Conservation (phyloP, 2,797 vertebrate genomes). For the Gymnoscopelus microlampas region DNA sequence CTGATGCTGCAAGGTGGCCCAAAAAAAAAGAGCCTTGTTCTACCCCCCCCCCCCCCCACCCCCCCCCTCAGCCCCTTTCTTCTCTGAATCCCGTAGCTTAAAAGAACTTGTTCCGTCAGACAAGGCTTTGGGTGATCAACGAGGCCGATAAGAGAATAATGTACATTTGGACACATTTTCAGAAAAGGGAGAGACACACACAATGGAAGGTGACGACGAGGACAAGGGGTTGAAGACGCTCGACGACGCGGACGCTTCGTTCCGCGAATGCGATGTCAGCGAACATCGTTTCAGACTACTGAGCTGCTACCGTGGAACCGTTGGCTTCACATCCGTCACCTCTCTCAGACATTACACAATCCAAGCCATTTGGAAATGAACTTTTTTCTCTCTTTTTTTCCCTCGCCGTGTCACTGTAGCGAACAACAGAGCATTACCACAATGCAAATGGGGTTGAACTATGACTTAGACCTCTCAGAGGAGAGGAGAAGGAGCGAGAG, state of each 20-base stretch:
- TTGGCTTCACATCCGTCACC: slow-evolving; percentile 18
- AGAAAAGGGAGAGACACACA: not conserved
- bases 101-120: slow-evolving; percentile 8
- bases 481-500: slow-evolving; percentile 4
- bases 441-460: slow-evolving; percentile 77
- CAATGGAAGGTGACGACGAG: slow-evolving; percentile 25
- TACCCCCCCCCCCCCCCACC: not conserved
- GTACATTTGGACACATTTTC: too few relatives aligned
- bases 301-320: slow-evolving; percentile 8
- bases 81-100: not conserved
- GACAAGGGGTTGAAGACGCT: not conserved
- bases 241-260: too few relatives aligned
- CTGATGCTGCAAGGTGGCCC: slow-evolving; percentile 36
- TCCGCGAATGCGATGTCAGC: slow-evolving; percentile 12
- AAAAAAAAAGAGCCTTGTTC: slow-evolving; percentile 1
- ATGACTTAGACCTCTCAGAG: slow-evolving; percentile 66
- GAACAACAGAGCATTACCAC: slow-evolving; percentile 62
- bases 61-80: not conserved
- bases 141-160: slow-evolving; percentile 9
- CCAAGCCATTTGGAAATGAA: not conserved
- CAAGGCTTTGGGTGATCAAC: slow-evolving; percentile 3
- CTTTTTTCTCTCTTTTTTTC: too few relatives aligned
- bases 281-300: slow-evolving; percentile 7
- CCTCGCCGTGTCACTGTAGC: slow-evolving; percentile 15
- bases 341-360: slow-evolving; percentile 45